phyloP scores from a whole-genome alignment of 1,140 invertebrate species.

The Chlorops oryzae region DNA sequence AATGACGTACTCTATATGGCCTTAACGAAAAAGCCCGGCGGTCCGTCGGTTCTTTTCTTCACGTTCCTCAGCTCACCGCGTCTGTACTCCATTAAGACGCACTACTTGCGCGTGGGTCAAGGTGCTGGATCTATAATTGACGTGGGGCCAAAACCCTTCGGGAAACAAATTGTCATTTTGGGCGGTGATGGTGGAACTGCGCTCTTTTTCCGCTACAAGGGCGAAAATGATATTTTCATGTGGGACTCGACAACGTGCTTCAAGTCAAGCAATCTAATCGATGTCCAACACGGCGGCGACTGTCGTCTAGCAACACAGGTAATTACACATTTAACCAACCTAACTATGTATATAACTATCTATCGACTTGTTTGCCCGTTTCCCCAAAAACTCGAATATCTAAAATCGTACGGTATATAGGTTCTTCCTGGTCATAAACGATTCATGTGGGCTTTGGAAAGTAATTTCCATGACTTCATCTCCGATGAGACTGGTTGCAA shows the following conservation, averaged over 20 bases:
- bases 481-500: conserved; percentile 53
- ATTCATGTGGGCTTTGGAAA: conserved; percentile 58
- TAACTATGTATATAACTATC: background rate
- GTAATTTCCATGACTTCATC: conserved; percentile 60
- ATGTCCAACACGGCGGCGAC: conserved; percentile 55
- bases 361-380: background rate
- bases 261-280: conserved; percentile 51
- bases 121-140: conserved; percentile 52
- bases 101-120: conserved; percentile 50
- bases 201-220: conserved; percentile 56
- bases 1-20: conserved; percentile 56
- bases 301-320: conserved; percentile 55
- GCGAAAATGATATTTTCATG: conserved; percentile 56
- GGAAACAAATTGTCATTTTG: conserved; percentile 52
- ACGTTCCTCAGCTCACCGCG: conserved; percentile 54
- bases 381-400: no score
- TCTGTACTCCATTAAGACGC: conserved; percentile 53
- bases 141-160: conserved; percentile 52
- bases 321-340: background rate
- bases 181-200: conserved; percentile 56
- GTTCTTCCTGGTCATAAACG: conserved; percentile 54
- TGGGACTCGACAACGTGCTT: conserved; percentile 57
- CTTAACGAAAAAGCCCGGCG: conserved; percentile 50
- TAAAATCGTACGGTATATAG: no score
- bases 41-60: conserved; percentile 53